These are phyloP conservation scores for Oreocharis arfaki DNA, from an alignment of 2,113 vertebrate species.

Conservation along the genomic window DNA sequence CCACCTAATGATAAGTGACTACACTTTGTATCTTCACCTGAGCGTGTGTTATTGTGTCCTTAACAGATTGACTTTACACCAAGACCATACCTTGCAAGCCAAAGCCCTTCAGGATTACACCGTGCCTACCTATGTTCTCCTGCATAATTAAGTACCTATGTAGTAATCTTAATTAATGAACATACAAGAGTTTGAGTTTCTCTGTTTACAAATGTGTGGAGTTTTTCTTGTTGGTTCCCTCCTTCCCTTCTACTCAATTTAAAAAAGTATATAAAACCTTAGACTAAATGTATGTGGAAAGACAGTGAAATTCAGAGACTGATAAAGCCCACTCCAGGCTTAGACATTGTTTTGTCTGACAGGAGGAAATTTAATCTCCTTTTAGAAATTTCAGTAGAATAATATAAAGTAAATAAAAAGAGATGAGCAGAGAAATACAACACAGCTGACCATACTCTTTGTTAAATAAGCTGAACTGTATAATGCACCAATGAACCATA, in stretches of 20 bases:
- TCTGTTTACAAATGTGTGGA: not conserved
- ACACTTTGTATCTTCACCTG: not conserved
- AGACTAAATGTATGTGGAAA: not conserved
- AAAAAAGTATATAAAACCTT: not conserved
- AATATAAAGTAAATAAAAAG: not conserved
- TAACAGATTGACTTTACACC: not conserved
- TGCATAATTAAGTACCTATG: not conserved
- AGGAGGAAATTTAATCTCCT: not conserved
- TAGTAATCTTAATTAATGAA: not conserved
- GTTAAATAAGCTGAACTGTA: not conserved
- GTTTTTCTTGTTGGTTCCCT: not conserved
- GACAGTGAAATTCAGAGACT: not conserved
- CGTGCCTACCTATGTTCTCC: not conserved
- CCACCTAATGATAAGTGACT: rapidly evolving
- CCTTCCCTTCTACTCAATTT: not conserved
- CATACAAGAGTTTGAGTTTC: not conserved
- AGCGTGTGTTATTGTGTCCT: not conserved
- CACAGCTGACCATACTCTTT: not conserved
- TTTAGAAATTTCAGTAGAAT: not conserved
- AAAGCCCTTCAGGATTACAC: not conserved
- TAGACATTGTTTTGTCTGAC: not conserved
- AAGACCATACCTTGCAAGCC: not conserved
- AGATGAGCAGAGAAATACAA: not conserved
- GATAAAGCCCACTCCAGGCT: not conserved
- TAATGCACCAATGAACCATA: not conserved